Base-by-base conservation (phyloP, 2,113 vertebrate species). In the Neopipo cinnamomea region DNA sequence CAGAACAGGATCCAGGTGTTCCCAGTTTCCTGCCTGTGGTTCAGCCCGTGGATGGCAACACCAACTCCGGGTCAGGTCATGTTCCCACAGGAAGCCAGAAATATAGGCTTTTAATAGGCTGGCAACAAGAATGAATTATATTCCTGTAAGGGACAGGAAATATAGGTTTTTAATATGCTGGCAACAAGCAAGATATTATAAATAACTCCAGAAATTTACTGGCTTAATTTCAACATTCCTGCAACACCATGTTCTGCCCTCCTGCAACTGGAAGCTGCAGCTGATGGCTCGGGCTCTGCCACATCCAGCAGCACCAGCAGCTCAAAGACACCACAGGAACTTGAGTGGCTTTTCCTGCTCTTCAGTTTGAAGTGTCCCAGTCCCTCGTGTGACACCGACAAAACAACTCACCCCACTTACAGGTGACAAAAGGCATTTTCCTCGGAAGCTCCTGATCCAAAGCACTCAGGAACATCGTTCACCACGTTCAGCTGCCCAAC, bases 171-270 rank as follows among this genome's bases (percentile, higher is more conserved):
- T 76, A 86, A 84, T 65, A 70, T 2, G 31, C 68, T 89, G 68
- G 65, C 42, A 52, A 68, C 47, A 65, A 83, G 49, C 67, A 47
- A 88, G 72, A 59, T 55, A 58, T n/a, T 55, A 58, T n/a, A 94
- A 91, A 82, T 85, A 80, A 88, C 56, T 37, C 13, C 23, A 80
- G 46, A 73, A 82, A 92, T 88, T 61, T 49, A 88, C n/a, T 49
- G 76, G 2, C 71, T 90, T 81, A 65, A 94, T 85, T 75, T 75
- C 59, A 53, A 19, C 35, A 33, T 50, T 76, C 21, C 85, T 58
- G 89, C 73, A 47, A 6, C 71, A 56, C 14, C 1, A 0, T 5
- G 55, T 21, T 66, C 49, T 5, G 1, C 27, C n/a, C 46, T 14
- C 5, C 39, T 24, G 65, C 56, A 53, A 15, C 21, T 8, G n/a